phyloP scores from a whole-genome alignment of 2,797 vertebrate species.

The Hippoglossus hippoglossus region DNA sequence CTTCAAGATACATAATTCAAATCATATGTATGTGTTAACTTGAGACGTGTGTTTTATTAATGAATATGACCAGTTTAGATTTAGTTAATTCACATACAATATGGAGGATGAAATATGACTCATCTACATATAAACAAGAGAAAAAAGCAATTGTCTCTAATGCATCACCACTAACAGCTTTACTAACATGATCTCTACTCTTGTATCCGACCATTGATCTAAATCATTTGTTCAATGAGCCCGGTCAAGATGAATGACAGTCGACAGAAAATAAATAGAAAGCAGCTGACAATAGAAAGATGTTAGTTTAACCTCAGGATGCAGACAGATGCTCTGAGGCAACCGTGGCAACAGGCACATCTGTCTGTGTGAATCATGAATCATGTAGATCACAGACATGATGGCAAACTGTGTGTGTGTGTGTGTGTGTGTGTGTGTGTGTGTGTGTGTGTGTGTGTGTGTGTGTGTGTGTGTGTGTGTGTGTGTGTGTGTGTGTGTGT shows the following conservation, averaged over 20 bases:
- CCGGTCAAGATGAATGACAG: constrained; percentile 15
- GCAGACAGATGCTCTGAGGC: constrained; percentile 30
- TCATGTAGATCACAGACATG: constrained; percentile 17
- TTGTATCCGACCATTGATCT: background rate
- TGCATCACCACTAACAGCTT: too few relatives aligned
- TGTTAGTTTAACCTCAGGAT: constrained; percentile 17
- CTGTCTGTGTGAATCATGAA: constrained; percentile 46
- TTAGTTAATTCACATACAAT: background rate
- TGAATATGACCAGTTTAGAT: background rate
- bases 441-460: constrained; percentile 33
- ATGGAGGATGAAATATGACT: background rate
- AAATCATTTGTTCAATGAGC: constrained; percentile 2
- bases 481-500: background rate
- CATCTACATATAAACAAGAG: background rate
- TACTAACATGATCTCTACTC: too few relatives aligned
- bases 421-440: constrained; percentile 19
- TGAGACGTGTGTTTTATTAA: background rate
- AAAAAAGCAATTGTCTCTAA: too few relatives aligned
- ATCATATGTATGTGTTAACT: too few relatives aligned
- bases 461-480: constrained; percentile 1
- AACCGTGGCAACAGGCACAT: constrained; percentile 25
- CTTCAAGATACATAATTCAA: too few relatives aligned
- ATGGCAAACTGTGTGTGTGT: constrained; percentile 12
- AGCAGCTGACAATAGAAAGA: constrained; percentile 33
- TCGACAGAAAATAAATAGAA: constrained; percentile 19